These are phyloP conservation scores for Branchinecta sandiegonensis DNA, from an alignment of 2,888 invertebrate species.

Conservation along the genomic window DNA sequence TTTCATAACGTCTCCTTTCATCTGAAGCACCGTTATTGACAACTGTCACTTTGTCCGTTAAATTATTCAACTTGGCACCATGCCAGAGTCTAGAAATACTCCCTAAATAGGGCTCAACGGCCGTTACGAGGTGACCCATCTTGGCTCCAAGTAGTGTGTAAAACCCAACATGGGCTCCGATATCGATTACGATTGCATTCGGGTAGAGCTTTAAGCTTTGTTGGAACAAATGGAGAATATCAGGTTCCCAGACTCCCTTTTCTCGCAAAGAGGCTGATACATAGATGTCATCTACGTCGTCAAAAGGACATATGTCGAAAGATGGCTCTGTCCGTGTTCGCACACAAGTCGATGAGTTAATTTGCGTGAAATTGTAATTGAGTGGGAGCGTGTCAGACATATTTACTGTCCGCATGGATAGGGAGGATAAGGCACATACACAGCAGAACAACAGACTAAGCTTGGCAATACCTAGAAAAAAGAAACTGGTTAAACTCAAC, in stretches of 20 bases:
- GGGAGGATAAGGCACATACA: too few species aligned
- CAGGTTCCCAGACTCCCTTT: conserved; percentile 32
- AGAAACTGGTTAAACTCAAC: too few species aligned
- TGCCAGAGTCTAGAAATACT: conserved; percentile 27
- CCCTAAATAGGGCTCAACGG: conserved; percentile 31
- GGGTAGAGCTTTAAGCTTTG: conserved; percentile 27
- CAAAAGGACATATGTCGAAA: conserved; percentile 30
- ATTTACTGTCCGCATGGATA: too few species aligned
- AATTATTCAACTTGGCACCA: conserved; percentile 27
- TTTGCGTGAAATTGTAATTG: too few species aligned
- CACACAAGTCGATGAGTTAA: conserved; percentile 25
- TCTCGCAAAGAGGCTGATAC: conserved; percentile 30
- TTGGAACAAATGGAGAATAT: conserved; percentile 29
- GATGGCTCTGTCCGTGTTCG: conserved; percentile 28
- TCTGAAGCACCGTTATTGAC: conserved; percentile 30
- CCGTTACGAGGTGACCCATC: conserved; percentile 31
- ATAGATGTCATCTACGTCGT: conserved; percentile 29
- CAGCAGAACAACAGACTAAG: too few species aligned
- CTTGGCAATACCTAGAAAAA: too few species aligned
- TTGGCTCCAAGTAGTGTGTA: conserved; percentile 31
- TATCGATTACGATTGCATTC: conserved; percentile 30
- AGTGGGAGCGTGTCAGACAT: too few species aligned
- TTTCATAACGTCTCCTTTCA: conserved; percentile 27
- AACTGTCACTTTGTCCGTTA: conserved; percentile 28
- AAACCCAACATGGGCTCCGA: conserved; percentile 33